These are phyloP conservation scores for Antheraea assamensis DNA, from an alignment of 2,888 invertebrate species.

Conservation along the genomic window DNA sequence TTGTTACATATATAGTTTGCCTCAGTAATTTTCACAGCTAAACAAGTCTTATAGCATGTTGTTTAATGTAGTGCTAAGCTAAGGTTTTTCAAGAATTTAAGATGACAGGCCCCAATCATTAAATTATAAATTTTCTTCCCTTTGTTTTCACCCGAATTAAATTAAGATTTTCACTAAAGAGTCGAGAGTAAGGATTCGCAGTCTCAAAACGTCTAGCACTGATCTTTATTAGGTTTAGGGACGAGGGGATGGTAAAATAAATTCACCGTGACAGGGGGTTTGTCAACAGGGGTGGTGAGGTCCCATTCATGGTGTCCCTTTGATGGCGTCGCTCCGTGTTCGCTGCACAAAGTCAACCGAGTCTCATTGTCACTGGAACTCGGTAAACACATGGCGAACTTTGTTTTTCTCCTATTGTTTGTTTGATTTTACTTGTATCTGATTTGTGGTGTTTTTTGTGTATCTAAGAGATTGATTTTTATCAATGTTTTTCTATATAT, in stretches of 20 bases:
- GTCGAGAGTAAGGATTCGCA: conserved; percentile 26
- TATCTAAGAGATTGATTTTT: not conserved
- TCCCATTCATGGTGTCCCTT: conserved; percentile 55
- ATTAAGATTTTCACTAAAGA: conserved; percentile 32
- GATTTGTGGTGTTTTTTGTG: conserved; percentile 15
- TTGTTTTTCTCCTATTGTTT: conserved; percentile 17
- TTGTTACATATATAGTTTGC: no score
- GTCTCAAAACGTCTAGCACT: conserved; percentile 34
- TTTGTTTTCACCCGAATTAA: conserved; percentile 39
- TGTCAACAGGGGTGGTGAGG: conserved; percentile 49
- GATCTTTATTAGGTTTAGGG: conserved; percentile 46
- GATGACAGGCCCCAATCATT: not conserved
- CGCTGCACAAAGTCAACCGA: conserved; percentile 62
- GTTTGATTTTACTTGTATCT: conserved; percentile 18
- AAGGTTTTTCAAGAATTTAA: not conserved
- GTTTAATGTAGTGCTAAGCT: not conserved
- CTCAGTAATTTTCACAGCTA: no score
- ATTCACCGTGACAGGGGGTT: conserved; percentile 37
- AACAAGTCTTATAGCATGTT: no score
- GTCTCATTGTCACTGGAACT: conserved; percentile 51
- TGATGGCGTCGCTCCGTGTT: conserved; percentile 65
- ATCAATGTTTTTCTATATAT: not conserved
- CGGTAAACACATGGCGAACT: conserved; percentile 46
- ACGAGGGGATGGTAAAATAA: conserved; percentile 32
- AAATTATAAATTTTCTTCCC: conserved; percentile 36